These are phyloP conservation scores for Lithobates sylvaticus DNA, from an alignment of 2,797 vertebrate species.

Conservation along the genomic window DNA sequence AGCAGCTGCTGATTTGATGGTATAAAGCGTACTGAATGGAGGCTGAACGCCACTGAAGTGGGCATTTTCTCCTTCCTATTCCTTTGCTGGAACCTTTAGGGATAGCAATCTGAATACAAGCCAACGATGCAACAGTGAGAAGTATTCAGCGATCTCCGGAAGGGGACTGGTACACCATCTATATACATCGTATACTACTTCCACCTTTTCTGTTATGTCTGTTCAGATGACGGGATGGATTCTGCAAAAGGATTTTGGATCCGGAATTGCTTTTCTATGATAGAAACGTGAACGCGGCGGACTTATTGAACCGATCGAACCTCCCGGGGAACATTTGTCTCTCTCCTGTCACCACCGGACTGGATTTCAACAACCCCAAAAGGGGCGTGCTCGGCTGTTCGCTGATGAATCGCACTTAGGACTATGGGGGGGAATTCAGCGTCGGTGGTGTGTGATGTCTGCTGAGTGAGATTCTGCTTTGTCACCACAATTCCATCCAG, in stretches of 20 bases:
- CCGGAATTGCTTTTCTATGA: background rate
- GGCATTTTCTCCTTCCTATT: background rate
- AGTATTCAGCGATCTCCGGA: background rate
- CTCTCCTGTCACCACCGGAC: background rate
- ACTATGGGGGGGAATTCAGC: background rate
- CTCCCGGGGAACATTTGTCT: background rate
- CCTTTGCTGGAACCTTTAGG: background rate
- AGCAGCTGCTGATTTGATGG: constrained; percentile 1
- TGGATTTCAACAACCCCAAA: background rate
- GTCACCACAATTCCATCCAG: constrained; percentile 16
- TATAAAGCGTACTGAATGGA: constrained; percentile 14
- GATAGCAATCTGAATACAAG: background rate
- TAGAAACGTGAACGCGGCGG: background rate
- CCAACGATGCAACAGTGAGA: background rate
- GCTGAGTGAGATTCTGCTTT: constrained; percentile 17
- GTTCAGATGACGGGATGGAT: background rate
- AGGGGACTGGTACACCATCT: background rate
- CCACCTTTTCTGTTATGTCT: background rate
- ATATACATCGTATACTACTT: background rate
- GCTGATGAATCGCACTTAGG: background rate
- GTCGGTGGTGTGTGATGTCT: constrained; percentile 3
- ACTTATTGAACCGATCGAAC: background rate
- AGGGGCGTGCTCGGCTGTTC: background rate
- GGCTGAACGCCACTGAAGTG: constrained; percentile 12
- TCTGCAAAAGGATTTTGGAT: background rate